phyloP scores from a whole-genome alignment of 2,888 invertebrate genomes.

The Stegophylla sp. region DNA sequence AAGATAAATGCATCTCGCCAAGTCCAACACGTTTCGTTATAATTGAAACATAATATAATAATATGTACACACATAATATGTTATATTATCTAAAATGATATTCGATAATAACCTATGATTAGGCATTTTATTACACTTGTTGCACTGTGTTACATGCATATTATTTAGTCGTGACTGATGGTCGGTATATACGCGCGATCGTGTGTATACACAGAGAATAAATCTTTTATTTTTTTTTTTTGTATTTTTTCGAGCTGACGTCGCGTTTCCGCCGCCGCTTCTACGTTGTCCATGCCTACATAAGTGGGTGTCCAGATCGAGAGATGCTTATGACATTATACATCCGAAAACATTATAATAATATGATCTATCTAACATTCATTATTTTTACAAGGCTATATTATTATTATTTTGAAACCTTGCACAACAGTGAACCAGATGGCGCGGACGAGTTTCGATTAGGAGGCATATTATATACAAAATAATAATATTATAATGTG shows the following conservation, averaged over 20 bases:
- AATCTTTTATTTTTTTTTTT: not conserved
- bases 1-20: not conserved
- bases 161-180: not conserved
- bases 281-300: not conserved
- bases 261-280: conserved; percentile 38
- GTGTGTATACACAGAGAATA: not conserved
- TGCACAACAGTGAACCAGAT: conserved; percentile 36
- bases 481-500: not conserved
- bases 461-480: not conserved
- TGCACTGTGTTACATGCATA: no score
- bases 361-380: not conserved
- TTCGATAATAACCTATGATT: not conserved
- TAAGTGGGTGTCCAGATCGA: conserved; percentile 21
- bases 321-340: conserved; percentile 24
- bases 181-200: not conserved
- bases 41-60: conserved; percentile 8
- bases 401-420: no score
- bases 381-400: conserved; percentile 26
- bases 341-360: conserved; percentile 21
- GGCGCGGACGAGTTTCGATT: not conserved
- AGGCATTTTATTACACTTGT: not conserved
- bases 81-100: not conserved
- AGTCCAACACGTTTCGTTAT: not conserved
- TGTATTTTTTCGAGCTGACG: conserved; percentile 29
- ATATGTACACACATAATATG: no score